Evolutionary conservation across 2,797 vertebrate species (phyloP).

Genomic region (Scolopax rusticola): DNA sequence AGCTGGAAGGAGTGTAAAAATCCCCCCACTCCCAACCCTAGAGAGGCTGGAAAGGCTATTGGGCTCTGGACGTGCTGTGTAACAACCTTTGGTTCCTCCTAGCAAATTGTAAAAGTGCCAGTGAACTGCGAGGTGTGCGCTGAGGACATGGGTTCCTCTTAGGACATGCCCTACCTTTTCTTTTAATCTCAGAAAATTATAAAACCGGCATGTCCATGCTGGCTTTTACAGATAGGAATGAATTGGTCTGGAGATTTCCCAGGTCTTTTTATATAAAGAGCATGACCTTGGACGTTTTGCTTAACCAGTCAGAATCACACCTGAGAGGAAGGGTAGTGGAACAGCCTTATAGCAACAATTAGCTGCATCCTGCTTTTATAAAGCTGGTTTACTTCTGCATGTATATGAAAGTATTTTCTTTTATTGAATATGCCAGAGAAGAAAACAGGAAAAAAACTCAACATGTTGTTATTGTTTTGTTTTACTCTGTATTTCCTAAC

Average conservation of each 20-base stretch:
- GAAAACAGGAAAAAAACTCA: neutral
- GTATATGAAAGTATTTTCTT: neutral
- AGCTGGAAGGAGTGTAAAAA: constrained; percentile 6
- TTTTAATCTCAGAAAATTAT: constrained; percentile 20
- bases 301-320: neutral
- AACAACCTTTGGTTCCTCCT: neutral
- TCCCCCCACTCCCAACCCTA: neutral
- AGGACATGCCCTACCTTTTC: neutral
- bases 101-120: neutral
- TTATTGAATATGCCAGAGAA: neutral
- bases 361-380: neutral
- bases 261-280: neutral
- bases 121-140: neutral
- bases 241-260: neutral
- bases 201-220: neutral
- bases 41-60: neutral
- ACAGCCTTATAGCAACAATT: neutral
- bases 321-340: neutral
- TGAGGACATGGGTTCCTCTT: neutral
- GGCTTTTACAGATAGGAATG: neutral
- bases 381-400: neutral
- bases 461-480: neutral
- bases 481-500: neutral
- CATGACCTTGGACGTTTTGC: neutral
- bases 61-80: neutral